Base-by-base conservation (phyloP, 2,888 invertebrate genomes). In the Hipparchia semele region DNA sequence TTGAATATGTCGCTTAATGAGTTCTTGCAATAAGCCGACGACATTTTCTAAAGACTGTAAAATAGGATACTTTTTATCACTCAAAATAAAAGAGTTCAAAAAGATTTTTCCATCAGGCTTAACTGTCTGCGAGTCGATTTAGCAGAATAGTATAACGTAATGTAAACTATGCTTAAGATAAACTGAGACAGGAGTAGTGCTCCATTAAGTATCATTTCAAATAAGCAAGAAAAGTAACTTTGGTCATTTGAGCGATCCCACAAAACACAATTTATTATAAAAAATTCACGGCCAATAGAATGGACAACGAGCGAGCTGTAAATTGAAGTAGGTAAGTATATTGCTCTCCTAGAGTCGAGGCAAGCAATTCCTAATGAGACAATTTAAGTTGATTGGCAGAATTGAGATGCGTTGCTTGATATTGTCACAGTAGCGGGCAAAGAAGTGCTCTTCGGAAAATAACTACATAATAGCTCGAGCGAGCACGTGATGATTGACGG, bases 311-410 rank as follows among this genome's bases (percentile, higher is more conserved):
- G 60, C 53, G 9, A 69, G 69, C 56, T 46, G 68, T 53, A 39
- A 53, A 69, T 69, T 69, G 51, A 7, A 68, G 49, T 7, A 49
- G 39, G 69, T 46, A 67, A 56, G 56, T 56, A 67, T 23, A 58
- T 23, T 54, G 56, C 6, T 49, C 33, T 61, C 54, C 68, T 71
- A 71, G 68, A 73, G 68, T 65, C 23, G 71, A n/a, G 58, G 64
- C 62, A 71, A 75, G 82, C 85, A 86, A 86, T 83, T 82, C 79
- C 81, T 87, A 85, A 88, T 87, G 84, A 84, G 83, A 84, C 90
- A 90, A 92, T 92, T 89, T 89, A 84, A 84, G 78, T 89, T 84
- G 84, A 92, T 92, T 91, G 90, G 81, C 79, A 75, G 86, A 91
- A 92, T 91, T 87, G 89, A 91, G 87, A 89, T 87, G 90, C 90